Evolutionary conservation across 2,797 vertebrate species (phyloP).

Genomic region (Crenichthys baileyi): DNA sequence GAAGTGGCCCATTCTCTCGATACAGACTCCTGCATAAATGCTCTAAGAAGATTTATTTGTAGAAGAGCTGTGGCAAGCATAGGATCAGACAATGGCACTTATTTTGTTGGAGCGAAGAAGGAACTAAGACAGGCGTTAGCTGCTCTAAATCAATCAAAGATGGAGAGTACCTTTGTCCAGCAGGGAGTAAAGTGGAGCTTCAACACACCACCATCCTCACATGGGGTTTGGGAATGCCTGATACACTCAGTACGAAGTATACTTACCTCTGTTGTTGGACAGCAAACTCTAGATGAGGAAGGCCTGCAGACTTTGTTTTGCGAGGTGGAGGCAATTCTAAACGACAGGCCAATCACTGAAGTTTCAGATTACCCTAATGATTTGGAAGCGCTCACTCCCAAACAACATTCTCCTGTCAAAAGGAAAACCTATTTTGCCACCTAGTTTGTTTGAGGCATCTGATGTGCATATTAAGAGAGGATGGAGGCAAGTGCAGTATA

Average conservation of each 20-base stretch:
- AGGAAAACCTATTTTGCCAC: not conserved
- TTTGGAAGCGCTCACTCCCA: slow-evolving; percentile 1
- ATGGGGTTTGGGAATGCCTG: not conserved
- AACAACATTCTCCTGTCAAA: slow-evolving; percentile 3
- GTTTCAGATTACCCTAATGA: not conserved
- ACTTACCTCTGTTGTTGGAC: not conserved
- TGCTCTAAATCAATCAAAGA: no score
- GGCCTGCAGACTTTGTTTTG: not conserved
- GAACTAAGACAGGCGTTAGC: no score
- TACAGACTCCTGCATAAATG: no score
- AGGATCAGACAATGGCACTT: no score
- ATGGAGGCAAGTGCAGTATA: not conserved
- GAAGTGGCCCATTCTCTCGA: no score
- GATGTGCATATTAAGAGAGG: not conserved
- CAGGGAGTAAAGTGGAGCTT: no score
- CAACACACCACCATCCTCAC: not conserved
- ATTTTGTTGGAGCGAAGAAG: no score
- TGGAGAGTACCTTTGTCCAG: no score
- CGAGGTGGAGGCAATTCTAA: not conserved
- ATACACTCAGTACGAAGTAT: not conserved
- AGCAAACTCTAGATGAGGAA: slow-evolving; percentile 3
- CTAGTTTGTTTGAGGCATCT: not conserved
- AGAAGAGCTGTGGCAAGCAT: no score
- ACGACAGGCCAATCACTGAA: not conserved
- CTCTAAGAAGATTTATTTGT: no score